Percentiles rank a stretch among this genome's conserved stretches.
Conservation (phyloP, 1,140 invertebrate genomes). For the Melitaea cinxia region DNA sequence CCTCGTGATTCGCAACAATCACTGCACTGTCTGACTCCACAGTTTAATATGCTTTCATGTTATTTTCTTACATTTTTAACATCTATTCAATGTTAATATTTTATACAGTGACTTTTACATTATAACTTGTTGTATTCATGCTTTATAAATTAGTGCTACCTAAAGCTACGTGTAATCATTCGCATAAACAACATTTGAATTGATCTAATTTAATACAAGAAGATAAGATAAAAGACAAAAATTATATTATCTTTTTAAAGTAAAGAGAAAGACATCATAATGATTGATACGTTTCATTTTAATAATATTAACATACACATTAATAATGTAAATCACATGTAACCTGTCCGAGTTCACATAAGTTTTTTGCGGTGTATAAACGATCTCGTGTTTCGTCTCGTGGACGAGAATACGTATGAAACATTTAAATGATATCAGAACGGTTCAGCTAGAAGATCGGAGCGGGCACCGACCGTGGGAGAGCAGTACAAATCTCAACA, state of each 20-base stretch:
- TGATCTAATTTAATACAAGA: background rate
- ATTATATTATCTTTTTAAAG: background rate
- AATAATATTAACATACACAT: constrained; percentile 7
- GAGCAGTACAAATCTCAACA: constrained; percentile 80
- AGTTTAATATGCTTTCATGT: background rate
- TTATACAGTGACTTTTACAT: too few relatives aligned
- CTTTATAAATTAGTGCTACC: too few relatives aligned
- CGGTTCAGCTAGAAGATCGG: constrained; percentile 68
- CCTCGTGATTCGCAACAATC: constrained; percentile 45
- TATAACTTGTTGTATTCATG: too few relatives aligned
- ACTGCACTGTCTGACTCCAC: constrained; percentile 27
- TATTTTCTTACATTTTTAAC: background rate
- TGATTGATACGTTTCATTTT: constrained; percentile 10
- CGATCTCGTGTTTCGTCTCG: constrained; percentile 24
- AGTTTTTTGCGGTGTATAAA: constrained; percentile 25
- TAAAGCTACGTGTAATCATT: background rate
- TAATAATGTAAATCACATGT: constrained; percentile 24
- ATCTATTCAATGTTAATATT: too few relatives aligned
- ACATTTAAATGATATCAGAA: constrained; percentile 76
- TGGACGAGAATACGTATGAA: constrained; percentile 35
- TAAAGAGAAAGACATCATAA: background rate
- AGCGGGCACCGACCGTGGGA: constrained; percentile 78
- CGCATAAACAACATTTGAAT: background rate
- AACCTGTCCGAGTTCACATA: constrained; percentile 28
- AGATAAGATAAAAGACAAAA: background rate